A percentile compares a stretch with the other conserved stretches of the same genome.
These are phyloP conservation scores for Delichon dasypus DNA, from an alignment of 2,797 vertebrate species.

Conservation along the genomic window DNA sequence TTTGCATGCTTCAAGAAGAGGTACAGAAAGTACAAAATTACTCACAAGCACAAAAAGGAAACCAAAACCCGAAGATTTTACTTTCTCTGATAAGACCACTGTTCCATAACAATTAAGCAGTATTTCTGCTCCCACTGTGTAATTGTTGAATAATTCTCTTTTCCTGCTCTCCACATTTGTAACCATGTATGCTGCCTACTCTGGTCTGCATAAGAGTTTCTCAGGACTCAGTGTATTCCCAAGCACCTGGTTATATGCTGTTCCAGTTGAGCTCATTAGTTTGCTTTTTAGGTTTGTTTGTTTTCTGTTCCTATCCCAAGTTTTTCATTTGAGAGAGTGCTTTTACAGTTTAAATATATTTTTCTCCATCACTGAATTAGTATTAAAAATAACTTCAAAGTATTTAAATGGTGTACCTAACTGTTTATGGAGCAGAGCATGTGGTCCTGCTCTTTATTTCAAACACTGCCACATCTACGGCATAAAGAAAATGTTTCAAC, in stretches of 20 bases:
- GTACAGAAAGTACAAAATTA: neutral
- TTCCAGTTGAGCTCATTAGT: neutral
- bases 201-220: neutral
- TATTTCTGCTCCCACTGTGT: neutral
- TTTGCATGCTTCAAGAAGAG: neutral
- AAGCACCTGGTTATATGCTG: neutral
- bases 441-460: neutral
- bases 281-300: neutral
- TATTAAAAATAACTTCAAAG: neutral
- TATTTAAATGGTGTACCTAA: neutral
- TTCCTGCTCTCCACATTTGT: neutral
- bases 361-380: neutral
- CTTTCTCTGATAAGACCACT: neutral
- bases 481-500: neutral
- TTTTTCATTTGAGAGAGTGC: neutral
- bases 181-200: fast-evolving
- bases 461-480: neutral
- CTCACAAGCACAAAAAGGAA: neutral
- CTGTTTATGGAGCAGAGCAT: neutral
- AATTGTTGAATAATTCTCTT: neutral
- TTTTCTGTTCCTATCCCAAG: neutral
- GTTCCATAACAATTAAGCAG: neutral
- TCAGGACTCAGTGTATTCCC: neutral
- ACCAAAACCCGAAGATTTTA: neutral
- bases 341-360: neutral